Conservation (phyloP, 2,797 vertebrate species). For the Acrossocheilus fasciatus region DNA sequence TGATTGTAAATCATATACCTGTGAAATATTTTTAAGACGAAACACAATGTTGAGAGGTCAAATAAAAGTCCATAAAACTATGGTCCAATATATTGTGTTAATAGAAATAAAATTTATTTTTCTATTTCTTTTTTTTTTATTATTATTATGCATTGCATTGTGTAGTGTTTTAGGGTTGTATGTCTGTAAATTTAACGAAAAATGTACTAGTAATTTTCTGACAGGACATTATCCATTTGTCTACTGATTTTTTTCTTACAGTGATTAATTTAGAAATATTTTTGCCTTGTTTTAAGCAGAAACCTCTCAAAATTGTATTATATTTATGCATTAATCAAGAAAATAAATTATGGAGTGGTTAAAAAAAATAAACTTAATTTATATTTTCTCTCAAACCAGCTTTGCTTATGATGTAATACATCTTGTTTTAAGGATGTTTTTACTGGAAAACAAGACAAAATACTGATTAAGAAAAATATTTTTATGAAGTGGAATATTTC, state of each 20-base stretch:
- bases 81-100: background rate
- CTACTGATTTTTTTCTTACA: background rate
- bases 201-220: background rate
- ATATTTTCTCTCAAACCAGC: background rate
- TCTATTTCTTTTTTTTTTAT: too few species aligned
- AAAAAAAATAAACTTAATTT: background rate
- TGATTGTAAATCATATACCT: background rate
- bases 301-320: background rate
- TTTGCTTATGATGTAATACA: background rate
- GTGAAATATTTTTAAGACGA: background rate
- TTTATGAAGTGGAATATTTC: background rate
- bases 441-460: background rate
- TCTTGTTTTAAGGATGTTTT: slow-evolving; percentile 23
- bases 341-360: background rate
- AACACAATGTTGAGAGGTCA: background rate
- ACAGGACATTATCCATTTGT: too few species aligned
- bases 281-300: background rate
- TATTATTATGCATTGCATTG: background rate
- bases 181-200: background rate
- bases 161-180: background rate
- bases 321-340: background rate
- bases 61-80: background rate
- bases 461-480: background rate
- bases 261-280: background rate
- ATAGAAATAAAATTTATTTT: background rate